These are phyloP conservation scores for Laticauda laticaudata DNA, from an alignment of 2,113 vertebrate species.

Conservation along the genomic window DNA sequence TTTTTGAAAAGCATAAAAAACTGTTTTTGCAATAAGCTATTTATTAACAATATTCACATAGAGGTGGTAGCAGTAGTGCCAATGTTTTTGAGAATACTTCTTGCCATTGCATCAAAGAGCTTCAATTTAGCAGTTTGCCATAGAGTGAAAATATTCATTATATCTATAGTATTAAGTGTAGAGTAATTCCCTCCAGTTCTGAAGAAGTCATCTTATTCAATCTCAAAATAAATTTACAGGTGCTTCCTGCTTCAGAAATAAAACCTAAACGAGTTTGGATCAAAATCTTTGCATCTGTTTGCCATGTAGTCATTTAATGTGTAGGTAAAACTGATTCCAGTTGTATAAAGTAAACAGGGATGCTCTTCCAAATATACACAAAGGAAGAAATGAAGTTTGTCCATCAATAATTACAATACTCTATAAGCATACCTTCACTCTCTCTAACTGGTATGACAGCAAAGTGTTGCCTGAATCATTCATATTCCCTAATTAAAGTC, in stretches of 20 bases:
- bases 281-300: neutral
- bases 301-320: neutral
- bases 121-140: neutral
- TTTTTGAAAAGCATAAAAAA: neutral
- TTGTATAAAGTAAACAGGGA: neutral
- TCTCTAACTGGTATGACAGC: neutral
- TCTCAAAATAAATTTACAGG: neutral
- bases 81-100: neutral
- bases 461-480: neutral
- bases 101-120: neutral
- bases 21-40: neutral
- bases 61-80: neutral
- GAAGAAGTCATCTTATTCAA: neutral
- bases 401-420: neutral
- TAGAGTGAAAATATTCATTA: neutral
- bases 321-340: neutral
- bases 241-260: neutral
- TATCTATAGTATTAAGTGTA: neutral
- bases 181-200: neutral
- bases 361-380: neutral
- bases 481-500: neutral
- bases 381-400: neutral
- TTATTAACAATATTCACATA: neutral
- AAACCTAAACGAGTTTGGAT: neutral
- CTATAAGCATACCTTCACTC: neutral